Evolutionary conservation across 2,888 invertebrate genomes (phyloP).

Genomic region (Aphrophora alni): DNA sequence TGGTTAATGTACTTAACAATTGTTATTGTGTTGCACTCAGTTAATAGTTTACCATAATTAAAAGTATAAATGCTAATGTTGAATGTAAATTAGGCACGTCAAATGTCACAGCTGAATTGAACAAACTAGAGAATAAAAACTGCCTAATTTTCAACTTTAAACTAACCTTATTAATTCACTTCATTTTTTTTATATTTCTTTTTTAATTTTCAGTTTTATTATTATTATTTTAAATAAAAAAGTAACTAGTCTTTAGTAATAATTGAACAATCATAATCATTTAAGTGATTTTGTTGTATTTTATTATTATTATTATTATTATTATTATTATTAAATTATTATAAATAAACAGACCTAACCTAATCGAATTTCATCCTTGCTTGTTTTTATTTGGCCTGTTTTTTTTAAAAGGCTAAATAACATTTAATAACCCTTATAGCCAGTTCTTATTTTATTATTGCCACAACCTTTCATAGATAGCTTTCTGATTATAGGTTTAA

Average conservation of each 20-base stretch:
- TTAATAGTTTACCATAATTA: too few relatives aligned
- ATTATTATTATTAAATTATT: background rate
- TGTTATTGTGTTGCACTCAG: too few relatives aligned
- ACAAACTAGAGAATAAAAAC: too few relatives aligned
- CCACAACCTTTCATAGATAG: conserved; percentile 33
- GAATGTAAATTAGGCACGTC: too few relatives aligned
- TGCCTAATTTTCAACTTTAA: conserved; percentile 2
- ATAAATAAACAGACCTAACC: background rate
- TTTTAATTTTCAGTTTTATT: conserved; percentile 14
- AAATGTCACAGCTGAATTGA: too few relatives aligned
- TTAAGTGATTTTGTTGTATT: conserved; percentile 5
- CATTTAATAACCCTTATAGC: background rate
- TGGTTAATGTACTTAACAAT: too few relatives aligned
- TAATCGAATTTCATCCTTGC: background rate
- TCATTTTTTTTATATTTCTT: background rate
- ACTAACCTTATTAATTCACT: background rate
- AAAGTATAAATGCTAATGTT: too few relatives aligned
- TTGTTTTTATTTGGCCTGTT: background rate
- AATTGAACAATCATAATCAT: conserved; percentile 42
- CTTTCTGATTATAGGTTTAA: conserved; percentile 15
- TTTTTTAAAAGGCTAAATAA: background rate
- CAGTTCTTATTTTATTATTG: conserved; percentile 29
- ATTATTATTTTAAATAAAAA: conserved; percentile 40
- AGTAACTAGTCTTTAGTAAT: conserved; percentile 44
- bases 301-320: background rate